Base-by-base conservation (phyloP, 2,797 vertebrate species). In the Lepidocolaptes lacrymiger region DNA sequence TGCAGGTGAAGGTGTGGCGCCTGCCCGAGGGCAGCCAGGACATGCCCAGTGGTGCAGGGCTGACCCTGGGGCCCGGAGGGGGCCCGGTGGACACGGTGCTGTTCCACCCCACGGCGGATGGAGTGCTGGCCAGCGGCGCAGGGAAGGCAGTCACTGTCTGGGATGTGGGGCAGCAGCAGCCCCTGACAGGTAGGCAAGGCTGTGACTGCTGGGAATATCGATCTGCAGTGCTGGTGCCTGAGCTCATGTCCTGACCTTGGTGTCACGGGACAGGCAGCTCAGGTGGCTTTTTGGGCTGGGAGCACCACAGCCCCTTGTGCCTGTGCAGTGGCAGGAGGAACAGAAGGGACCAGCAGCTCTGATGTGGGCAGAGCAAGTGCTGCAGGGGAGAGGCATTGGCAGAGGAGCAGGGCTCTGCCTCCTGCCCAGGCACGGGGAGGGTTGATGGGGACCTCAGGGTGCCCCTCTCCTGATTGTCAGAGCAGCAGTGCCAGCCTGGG, bases 1-100 rank as follows among this genome's bases (percentile, higher is more conserved):
- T 39, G 20, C 97, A 99, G 99, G 98, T 99, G 94, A 99, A 99
- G 96, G 88, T 99, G 81, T 99, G 99, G 99, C 97, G 94, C 46
- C 79, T 99, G 89, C 95, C 95, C 1, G 92, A 98, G 41, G 62
- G 97, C 0, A 93, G 97, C 66, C 96, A 97, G 84, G 96, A 97
- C 43, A 83, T 98, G 85, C 97, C 98, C 5, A 19, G 76, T 8
- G 73, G 24, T 0, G 91, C 98, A 0, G 98, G 98, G 55, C 88
- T 98, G 66, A 98, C 98, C 23, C 96, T 99, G 85, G 96, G 81
- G 52, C 98, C 98, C 0, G 95, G 88, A 5, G 98, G 91, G 0
- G 96, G 96, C 20, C 93, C 95, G 0, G 96, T 99, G 92, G 98
- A 99, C 17, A 14, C 93, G 16, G 92, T 99, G 61, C 98, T 98